Evolutionary conservation across 1,140 invertebrate species (phyloP).

Genomic region (Nephotettix cincticeps): DNA sequence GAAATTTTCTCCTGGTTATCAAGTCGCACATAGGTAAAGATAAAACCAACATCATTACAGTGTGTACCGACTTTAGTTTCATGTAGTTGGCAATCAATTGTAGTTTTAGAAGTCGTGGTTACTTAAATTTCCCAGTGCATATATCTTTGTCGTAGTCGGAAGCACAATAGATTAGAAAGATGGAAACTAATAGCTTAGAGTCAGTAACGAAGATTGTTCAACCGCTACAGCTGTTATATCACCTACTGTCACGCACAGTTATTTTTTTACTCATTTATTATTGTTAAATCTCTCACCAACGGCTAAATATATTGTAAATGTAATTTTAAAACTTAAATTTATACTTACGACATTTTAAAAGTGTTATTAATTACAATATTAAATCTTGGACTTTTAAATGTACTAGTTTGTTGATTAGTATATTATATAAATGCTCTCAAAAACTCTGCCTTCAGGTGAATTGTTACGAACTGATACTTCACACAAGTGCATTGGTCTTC

Average conservation of each 20-base stretch:
- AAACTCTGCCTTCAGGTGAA: neutral
- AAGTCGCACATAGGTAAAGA: no score
- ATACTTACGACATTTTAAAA: neutral
- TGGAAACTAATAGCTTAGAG: no score
- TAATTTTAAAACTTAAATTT: neutral
- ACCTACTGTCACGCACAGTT: neutral
- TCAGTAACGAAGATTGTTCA: no score
- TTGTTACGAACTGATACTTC: slow-evolving; percentile 1
- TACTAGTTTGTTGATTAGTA: neutral
- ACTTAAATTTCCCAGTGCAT: no score
- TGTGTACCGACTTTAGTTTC: no score
- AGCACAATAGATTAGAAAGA: no score
- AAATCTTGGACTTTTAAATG: neutral
- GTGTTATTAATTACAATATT: neutral
- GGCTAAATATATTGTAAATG: neutral
- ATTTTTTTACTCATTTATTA: neutral
- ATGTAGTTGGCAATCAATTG: no score
- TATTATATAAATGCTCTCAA: neutral
- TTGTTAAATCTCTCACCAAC: neutral
- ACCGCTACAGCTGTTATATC: no score
- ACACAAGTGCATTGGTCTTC: slow-evolving; percentile 12
- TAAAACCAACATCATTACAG: no score
- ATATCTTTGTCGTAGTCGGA: no score
- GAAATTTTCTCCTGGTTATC: no score
- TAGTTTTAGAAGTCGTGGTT: no score